A percentile compares a stretch with the other conserved stretches of the same genome.
These are phyloP conservation scores for Channa striata DNA, from an alignment of 2,797 vertebrate species.

Conservation along the genomic window DNA sequence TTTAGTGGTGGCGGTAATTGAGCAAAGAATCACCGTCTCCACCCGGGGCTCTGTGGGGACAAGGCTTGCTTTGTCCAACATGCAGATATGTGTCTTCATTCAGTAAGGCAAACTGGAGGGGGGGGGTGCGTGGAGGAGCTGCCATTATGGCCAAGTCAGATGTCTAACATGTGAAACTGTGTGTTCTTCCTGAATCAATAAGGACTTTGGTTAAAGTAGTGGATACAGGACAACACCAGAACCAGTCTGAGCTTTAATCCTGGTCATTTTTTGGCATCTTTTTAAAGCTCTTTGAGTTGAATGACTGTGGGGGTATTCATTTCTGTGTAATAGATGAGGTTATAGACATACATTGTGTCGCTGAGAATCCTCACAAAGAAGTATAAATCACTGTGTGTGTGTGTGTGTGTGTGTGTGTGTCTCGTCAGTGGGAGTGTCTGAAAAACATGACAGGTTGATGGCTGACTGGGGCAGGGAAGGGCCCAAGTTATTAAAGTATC, in stretches of 20 bases:
- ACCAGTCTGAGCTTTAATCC: too few relatives aligned
- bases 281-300: too few relatives aligned
- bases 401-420: constrained; percentile 15
- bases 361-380: too few relatives aligned
- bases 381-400: too few relatives aligned
- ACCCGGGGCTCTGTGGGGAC: constrained; percentile 29
- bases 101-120: constrained; percentile 41
- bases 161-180: constrained; percentile 24
- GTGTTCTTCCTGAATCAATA: neutral
- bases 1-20: too few relatives aligned
- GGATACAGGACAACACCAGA: too few relatives aligned
- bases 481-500: constrained; percentile 60
- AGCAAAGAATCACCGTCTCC: constrained; percentile 34
- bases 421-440: constrained; percentile 37
- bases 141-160: constrained; percentile 32
- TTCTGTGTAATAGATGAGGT: neutral
- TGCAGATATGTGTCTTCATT: constrained; percentile 56
- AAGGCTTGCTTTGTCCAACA: constrained; percentile 56
- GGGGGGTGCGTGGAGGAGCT: constrained; percentile 28
- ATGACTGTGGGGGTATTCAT: too few relatives aligned
- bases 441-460: constrained; percentile 62
- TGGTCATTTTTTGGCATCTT: too few relatives aligned
- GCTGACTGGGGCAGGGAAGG: constrained; percentile 19
- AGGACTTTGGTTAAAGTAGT: constrained; percentile 1
- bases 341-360: neutral